A percentile compares a stretch with the other conserved stretches of the same genome.
These are phyloP conservation scores for Caenorhabditis remanei DNA, from an alignment of 1,140 invertebrate species.

Conservation along the genomic window DNA sequence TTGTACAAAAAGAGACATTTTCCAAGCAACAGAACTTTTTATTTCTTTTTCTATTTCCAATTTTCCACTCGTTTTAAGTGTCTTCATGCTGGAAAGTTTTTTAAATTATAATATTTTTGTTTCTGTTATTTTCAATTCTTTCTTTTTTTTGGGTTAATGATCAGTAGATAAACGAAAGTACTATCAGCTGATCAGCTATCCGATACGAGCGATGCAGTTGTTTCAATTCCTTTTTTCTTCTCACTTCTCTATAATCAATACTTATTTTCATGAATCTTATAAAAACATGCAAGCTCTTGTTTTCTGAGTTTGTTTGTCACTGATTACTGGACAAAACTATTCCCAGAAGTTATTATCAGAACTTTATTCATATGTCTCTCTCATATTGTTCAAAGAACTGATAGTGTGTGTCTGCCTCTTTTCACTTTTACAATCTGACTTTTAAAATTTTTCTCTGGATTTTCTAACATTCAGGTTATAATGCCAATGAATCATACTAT, in stretches of 20 bases:
- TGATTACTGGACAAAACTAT: not conserved
- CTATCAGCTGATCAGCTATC: too few relatives aligned
- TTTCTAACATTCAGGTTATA: too few relatives aligned
- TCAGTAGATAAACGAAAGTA: too few relatives aligned
- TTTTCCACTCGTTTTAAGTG: not conserved
- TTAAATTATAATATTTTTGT: too few relatives aligned
- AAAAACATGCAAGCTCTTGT: not conserved
- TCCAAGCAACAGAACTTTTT: conserved; percentile 8
- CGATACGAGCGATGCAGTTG: too few relatives aligned
- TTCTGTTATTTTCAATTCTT: too few relatives aligned
- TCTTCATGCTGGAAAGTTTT: too few relatives aligned
- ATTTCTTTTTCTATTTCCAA: not conserved
- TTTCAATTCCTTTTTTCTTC: not conserved
- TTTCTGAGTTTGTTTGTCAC: conserved; percentile 2
- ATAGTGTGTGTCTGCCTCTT: not conserved
- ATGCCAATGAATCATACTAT: too few relatives aligned
- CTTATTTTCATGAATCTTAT: too few relatives aligned
- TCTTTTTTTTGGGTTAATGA: too few relatives aligned
- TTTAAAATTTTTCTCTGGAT: too few relatives aligned
- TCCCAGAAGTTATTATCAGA: conserved; percentile 3
- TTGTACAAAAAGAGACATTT: not conserved
- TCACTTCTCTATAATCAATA: too few relatives aligned
- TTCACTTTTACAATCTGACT: not conserved
- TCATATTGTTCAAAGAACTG: conserved; percentile 4
- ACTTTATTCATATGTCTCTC: not conserved